phyloP scores from a whole-genome alignment of 53 echinoderm and acorn worm genomes.

The Crossaster papposus region DNA sequence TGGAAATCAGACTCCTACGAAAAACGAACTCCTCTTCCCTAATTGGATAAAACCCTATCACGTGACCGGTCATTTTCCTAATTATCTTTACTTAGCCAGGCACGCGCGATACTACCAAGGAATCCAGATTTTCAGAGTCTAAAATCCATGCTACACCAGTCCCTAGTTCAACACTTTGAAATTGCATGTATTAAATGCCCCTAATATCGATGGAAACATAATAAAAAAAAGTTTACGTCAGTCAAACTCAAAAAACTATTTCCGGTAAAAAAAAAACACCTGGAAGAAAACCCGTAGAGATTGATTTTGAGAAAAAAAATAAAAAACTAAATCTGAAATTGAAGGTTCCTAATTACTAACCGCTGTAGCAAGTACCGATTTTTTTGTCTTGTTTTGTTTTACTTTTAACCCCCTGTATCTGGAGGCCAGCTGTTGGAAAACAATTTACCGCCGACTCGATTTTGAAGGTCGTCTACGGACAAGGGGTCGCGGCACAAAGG shows the following conservation, averaged over 20 bases:
- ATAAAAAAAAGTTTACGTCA: neutral
- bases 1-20: too few relatives aligned
- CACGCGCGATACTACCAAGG: too few relatives aligned
- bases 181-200: too few relatives aligned
- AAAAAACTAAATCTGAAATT: neutral
- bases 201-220: too few relatives aligned
- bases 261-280: neutral
- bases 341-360: slow-evolving; percentile 42
- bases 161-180: too few relatives aligned
- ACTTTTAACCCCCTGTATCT: slow-evolving; percentile 24
- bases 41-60: too few relatives aligned
- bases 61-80: too few relatives aligned
- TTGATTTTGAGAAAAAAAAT: slow-evolving; percentile 4
- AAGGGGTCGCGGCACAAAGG: slow-evolving; percentile 38
- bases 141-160: too few relatives aligned
- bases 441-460: slow-evolving; percentile 53
- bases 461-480: slow-evolving; percentile 46
- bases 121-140: too few relatives aligned
- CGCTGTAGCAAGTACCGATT: slow-evolving; percentile 18
- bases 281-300: neutral
- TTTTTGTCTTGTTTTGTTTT: too few relatives aligned
- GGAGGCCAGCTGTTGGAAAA: slow-evolving; percentile 51
- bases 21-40: too few relatives aligned
- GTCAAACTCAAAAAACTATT: neutral
- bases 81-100: too few relatives aligned